phyloP scores from a whole-genome alignment of 2,113 vertebrate species.

The Caracal caracal region DNA sequence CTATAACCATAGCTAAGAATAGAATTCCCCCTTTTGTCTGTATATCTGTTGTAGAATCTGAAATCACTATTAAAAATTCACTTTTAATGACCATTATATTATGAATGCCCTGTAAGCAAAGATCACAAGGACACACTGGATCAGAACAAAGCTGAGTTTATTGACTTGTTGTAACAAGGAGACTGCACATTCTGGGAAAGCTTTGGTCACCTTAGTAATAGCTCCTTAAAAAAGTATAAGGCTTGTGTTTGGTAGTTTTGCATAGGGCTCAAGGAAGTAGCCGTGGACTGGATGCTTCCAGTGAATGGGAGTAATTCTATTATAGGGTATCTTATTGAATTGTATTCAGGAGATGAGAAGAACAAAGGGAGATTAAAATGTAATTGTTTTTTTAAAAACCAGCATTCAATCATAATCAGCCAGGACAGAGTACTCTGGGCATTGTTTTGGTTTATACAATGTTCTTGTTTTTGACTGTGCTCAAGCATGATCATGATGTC shows the following conservation, averaged over 20 bases:
- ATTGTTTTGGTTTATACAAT: neutral
- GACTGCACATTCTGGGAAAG: neutral
- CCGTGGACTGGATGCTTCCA: neutral
- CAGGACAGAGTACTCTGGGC: neutral
- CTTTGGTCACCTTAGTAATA: neutral
- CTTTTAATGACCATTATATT: neutral
- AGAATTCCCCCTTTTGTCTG: neutral
- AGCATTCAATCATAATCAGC: neutral
- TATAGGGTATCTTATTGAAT: neutral
- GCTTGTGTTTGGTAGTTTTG: neutral
- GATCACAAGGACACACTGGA: neutral
- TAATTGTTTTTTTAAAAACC: neutral
- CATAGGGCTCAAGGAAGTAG: neutral
- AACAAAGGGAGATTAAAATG: neutral
- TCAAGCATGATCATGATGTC: neutral
- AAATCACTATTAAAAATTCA: neutral
- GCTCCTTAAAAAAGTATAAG: neutral
- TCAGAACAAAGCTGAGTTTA: neutral
- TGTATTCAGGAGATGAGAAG: neutral
- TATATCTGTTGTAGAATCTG: neutral
- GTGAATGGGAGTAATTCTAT: neutral
- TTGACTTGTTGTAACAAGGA: neutral
- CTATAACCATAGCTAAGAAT: neutral
- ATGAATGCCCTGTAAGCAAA: neutral
- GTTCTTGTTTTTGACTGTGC: neutral